A percentile compares a stretch with the other conserved stretches of the same genome.
Evolutionary conservation across 2,888 invertebrate genomes (phyloP).

Genomic region (Chirona hameri): DNA sequence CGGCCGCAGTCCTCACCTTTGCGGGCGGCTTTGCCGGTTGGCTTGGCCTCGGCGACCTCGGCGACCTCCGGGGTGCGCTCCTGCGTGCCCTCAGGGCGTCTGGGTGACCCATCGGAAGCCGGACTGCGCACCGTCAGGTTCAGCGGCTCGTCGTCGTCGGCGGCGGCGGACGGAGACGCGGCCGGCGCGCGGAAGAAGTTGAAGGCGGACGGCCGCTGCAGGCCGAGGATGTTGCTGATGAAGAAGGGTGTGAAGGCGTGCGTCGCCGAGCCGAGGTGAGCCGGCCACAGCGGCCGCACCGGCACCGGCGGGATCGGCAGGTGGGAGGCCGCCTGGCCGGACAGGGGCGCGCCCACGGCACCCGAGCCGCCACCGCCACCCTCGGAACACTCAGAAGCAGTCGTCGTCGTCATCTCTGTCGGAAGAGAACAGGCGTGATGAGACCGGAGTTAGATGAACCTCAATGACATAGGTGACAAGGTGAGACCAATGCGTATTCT

Average conservation of each 20-base stretch:
- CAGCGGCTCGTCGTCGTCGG: slow-evolving; percentile 44
- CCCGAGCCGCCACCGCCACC: neutral
- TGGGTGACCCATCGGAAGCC: neutral
- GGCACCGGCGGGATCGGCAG: neutral
- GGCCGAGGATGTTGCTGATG: slow-evolving; percentile 27
- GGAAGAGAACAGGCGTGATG: neutral
- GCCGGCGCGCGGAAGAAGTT: slow-evolving; percentile 8
- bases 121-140: slow-evolving; percentile 43
- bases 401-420: slow-evolving; percentile 5
- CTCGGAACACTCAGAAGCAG: neutral
- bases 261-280: neutral
- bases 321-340: neutral
- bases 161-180: neutral
- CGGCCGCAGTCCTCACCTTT: neutral
- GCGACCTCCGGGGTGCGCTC: neutral
- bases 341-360: neutral
- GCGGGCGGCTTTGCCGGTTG: neutral
- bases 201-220: neutral
- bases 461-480: too few species aligned
- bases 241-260: slow-evolving; percentile 5
- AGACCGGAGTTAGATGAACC: too few species aligned
- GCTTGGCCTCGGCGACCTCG: neutral
- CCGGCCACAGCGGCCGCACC: neutral
- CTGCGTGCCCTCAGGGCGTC: neutral
- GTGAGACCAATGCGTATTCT: too few species aligned